Conservation (phyloP, 2,888 invertebrate species). For the Ophonus ardosiacus region DNA sequence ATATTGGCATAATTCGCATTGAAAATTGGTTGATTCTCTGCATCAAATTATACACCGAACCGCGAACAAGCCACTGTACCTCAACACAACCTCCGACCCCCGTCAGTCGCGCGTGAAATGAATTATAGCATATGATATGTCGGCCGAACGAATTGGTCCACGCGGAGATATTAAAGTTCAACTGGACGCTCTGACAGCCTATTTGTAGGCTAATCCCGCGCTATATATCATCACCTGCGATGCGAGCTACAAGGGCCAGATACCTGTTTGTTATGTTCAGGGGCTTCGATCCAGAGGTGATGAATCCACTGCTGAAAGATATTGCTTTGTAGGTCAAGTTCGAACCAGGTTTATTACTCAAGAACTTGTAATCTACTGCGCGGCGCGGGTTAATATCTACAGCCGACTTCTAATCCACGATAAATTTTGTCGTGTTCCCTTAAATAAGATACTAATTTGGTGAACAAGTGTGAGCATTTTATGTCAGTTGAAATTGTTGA, state of each 20-base stretch:
- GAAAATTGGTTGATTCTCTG: constrained; percentile 34
- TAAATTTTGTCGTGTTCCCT: background rate
- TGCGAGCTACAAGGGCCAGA: background rate
- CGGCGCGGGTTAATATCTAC: background rate
- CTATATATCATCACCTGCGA: constrained; percentile 51
- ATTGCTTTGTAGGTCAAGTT: background rate
- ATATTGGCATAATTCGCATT: constrained; percentile 6
- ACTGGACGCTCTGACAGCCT: constrained; percentile 55
- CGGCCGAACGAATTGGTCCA: constrained; percentile 52
- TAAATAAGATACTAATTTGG: background rate
- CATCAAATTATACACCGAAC: constrained; percentile 10
- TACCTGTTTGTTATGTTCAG: constrained; percentile 48
- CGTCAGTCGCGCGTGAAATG: constrained; percentile 22
- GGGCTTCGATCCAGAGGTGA: constrained; percentile 24
- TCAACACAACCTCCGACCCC: background rate
- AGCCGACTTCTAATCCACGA: background rate
- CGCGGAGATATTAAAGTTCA: constrained; percentile 58
- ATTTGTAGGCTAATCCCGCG: constrained; percentile 60
- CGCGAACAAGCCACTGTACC: background rate
- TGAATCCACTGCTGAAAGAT: constrained; percentile 9
- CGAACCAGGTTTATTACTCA: constrained; percentile 1
- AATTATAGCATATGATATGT: constrained; percentile 51
- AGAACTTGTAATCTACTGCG: background rate
- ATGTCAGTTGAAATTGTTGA: too few relatives aligned
- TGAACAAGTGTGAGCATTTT: background rate